Conservation (phyloP, 2,888 invertebrate genomes). For the Cephus runcator region DNA sequence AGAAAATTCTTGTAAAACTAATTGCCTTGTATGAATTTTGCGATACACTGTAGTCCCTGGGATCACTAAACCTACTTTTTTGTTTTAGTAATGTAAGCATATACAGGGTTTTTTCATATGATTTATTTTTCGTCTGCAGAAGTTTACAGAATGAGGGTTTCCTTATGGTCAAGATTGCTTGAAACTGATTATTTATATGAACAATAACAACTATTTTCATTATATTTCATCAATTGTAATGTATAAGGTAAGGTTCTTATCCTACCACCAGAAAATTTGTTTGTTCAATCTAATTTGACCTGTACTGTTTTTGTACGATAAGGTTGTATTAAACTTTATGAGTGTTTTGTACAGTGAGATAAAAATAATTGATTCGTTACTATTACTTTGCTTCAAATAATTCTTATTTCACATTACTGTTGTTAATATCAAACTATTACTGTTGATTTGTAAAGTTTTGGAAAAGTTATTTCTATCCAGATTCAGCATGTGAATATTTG, state of each 20-base stretch:
- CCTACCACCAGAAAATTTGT: background rate
- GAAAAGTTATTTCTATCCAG: too few species aligned
- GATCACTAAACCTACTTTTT: background rate
- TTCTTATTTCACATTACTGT: background rate
- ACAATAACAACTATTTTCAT: background rate
- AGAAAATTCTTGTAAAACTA: background rate
- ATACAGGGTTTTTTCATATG: background rate
- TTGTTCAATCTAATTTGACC: background rate
- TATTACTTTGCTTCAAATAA: background rate
- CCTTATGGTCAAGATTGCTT: background rate
- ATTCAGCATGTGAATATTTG: too few species aligned
- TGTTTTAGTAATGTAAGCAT: background rate
- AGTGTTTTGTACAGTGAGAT: too few species aligned
- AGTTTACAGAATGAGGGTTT: background rate
- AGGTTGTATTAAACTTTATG: too few species aligned
- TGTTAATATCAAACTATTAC: too few species aligned
- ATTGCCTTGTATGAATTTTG: background rate
- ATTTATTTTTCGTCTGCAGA: background rate
- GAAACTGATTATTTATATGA: background rate
- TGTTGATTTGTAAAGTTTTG: too few species aligned
- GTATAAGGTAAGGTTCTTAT: background rate
- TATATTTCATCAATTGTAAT: background rate
- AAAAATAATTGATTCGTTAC: too few species aligned
- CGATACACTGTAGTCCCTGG: background rate
- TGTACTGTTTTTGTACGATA: too few species aligned